Evolutionary conservation across 2,113 vertebrate species (phyloP).

Genomic region (human (Homo sapiens)): DNA sequence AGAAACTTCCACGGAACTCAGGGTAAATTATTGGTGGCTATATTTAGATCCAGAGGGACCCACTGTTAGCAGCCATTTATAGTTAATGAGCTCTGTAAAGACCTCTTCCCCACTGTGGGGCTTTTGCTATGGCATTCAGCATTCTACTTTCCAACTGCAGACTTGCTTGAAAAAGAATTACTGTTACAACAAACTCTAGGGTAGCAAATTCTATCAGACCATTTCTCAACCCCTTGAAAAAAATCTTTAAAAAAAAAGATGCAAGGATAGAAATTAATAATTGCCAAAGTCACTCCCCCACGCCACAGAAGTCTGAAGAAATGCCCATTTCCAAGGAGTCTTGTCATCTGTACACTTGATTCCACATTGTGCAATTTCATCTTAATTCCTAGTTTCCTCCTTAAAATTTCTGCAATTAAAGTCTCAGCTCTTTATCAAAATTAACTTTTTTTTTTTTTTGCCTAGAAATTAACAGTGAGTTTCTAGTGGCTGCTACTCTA

Average conservation of each 20-base stretch:
- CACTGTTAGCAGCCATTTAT: conserved; percentile 54
- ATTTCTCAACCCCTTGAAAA: conserved; percentile 39
- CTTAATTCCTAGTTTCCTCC: not conserved
- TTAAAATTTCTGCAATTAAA: not conserved
- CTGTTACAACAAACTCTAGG: conserved; percentile 12
- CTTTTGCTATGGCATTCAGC: conserved; percentile 39
- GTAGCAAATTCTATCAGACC: conserved; percentile 25
- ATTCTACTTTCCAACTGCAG: not conserved
- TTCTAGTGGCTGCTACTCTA: not conserved
- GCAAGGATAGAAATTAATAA: not conserved
- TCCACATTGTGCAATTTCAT: not conserved
- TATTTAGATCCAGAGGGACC: conserved; percentile 53
- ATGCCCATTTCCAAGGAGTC: not conserved
- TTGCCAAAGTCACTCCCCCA: not conserved
- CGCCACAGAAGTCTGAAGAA: not conserved
- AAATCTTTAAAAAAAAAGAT: conserved; percentile 15
- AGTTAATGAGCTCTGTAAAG: conserved; percentile 42
- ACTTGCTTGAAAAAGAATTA: conserved; percentile 45
- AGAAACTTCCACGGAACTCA: conserved; percentile 11
- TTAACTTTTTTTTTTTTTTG: not conserved
- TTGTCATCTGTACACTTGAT: not conserved
- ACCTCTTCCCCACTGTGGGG: not conserved
- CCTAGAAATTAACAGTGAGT: not conserved
- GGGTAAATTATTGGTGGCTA: conserved; percentile 42
- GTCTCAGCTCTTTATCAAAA: not conserved